Evolutionary conservation across 2,888 invertebrate species (phyloP).

Genomic region (Diabrotica balteata): DNA sequence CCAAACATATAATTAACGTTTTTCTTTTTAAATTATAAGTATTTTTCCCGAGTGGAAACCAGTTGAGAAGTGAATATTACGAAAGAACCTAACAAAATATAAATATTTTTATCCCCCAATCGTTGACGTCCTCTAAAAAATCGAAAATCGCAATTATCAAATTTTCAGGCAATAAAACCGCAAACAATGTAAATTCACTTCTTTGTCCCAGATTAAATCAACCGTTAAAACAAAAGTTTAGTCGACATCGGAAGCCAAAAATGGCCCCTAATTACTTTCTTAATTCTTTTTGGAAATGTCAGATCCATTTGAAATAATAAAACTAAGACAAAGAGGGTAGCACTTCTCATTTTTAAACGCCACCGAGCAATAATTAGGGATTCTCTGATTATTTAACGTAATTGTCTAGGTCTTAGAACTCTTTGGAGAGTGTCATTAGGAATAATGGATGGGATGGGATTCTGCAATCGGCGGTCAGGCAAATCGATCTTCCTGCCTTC

Average conservation of each 20-base stretch:
- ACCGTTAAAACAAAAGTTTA: constrained; percentile 56
- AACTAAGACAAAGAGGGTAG: constrained; percentile 50
- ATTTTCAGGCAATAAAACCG: constrained; percentile 33
- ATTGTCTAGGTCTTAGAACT: constrained; percentile 55
- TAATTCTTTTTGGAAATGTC: constrained; percentile 55
- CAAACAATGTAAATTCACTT: constrained; percentile 41
- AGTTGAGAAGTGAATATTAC: too few species aligned
- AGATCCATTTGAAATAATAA: constrained; percentile 52
- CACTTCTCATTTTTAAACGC: constrained; percentile 57
- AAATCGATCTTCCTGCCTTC: constrained; percentile 51
- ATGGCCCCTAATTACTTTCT: constrained; percentile 55
- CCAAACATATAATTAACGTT: too few species aligned
- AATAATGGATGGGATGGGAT: constrained; percentile 57
- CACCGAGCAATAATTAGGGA: constrained; percentile 56
- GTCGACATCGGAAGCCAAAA: constrained; percentile 53
- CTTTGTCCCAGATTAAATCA: constrained; percentile 50
- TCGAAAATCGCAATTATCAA: constrained; percentile 13
- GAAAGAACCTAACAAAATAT: too few species aligned
- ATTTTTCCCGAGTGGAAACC: too few species aligned
- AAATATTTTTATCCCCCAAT: too few species aligned
- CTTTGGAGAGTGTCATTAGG: constrained; percentile 59
- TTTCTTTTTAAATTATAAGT: too few species aligned
- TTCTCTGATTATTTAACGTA: constrained; percentile 59
- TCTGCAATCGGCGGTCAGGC: constrained; percentile 54
- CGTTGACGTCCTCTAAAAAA: background rate